A percentile compares a stretch with the other conserved stretches of the same genome.
phyloP scores from a whole-genome alignment of 1,140 invertebrate species.

The Rhopalosiphum padi region DNA sequence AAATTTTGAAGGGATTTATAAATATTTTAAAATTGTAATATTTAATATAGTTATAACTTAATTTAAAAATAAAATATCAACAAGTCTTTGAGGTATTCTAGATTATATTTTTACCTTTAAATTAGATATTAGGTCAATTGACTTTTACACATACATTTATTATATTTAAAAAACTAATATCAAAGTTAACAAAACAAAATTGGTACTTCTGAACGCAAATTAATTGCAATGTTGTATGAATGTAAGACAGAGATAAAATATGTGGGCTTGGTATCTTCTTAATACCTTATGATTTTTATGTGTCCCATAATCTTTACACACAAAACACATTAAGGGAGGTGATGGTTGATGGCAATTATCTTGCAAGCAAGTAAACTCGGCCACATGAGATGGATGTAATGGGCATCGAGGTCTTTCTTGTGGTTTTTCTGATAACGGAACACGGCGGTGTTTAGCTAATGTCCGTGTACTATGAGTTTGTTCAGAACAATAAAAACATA shows the following conservation, averaged over 20 bases:
- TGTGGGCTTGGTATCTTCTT: neutral
- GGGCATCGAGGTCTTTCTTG: constrained; percentile 70
- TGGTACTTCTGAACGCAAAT: neutral
- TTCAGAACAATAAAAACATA: constrained; percentile 70
- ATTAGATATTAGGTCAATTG: neutral
- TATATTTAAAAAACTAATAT: neutral
- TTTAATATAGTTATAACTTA: neutral
- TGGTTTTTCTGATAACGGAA: constrained; percentile 71
- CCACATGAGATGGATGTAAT: constrained; percentile 68
- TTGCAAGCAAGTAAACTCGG: constrained; percentile 71
- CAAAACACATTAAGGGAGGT: constrained; percentile 67
- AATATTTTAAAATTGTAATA: neutral
- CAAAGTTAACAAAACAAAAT: neutral
- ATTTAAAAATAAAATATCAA: neutral
- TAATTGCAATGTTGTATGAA: neutral
- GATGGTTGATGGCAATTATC: constrained; percentile 67
- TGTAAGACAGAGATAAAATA: neutral
- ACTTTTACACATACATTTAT: neutral
- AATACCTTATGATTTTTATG: constrained; percentile 69
- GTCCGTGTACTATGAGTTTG: constrained; percentile 69
- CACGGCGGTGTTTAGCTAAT: constrained; percentile 68
- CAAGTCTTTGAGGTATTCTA: neutral
- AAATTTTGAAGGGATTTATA: neutral
- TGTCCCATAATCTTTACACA: constrained; percentile 71
- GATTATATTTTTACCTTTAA: neutral